A percentile compares a stretch with the other conserved stretches of the same genome.
phyloP scores from a whole-genome alignment of 2,888 invertebrate species.

The Drosophila kambysellisi region DNA sequence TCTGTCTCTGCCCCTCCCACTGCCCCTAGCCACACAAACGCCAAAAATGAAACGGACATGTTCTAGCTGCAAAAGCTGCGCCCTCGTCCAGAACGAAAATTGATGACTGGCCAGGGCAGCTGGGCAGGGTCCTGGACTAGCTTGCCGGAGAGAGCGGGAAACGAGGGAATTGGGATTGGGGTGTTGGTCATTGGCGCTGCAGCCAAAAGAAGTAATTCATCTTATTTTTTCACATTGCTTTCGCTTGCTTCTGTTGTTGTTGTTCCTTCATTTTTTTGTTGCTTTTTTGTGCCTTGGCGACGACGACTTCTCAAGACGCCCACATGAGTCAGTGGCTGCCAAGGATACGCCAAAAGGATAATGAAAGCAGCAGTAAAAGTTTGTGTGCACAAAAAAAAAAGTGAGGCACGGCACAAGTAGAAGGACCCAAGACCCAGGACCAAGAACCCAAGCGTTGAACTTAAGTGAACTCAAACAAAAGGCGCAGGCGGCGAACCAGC shows the following conservation, averaged over 20 bases:
- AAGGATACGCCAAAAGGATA: conserved; percentile 80
- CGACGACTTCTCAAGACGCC: conserved; percentile 73
- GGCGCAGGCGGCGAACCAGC: conserved; percentile 62
- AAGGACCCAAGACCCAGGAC: conserved; percentile 41
- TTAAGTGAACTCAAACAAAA: conserved; percentile 82
- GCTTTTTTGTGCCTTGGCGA: conserved; percentile 52
- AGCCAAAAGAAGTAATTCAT: conserved; percentile 82
- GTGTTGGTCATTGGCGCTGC: conserved; percentile 78
- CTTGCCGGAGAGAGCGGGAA: conserved; percentile 3
- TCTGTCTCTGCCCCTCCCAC: too few species aligned
- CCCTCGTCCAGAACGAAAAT: conserved; percentile 73
- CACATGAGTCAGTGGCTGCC: conserved; percentile 75
- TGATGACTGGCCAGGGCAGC: conserved; percentile 70
- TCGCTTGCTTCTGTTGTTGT: conserved; percentile 29
- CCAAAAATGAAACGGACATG: conserved; percentile 54
- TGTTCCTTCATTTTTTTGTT: not conserved
- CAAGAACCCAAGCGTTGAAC: conserved; percentile 77
- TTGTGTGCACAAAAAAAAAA: conserved; percentile 44
- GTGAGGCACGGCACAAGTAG: conserved; percentile 37
- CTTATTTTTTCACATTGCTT: conserved; percentile 72
- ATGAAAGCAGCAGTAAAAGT: conserved; percentile 76
- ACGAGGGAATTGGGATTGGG: conserved; percentile 26
- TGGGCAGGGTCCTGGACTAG: conserved; percentile 46
- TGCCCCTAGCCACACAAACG: not conserved
- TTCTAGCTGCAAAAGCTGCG: conserved; percentile 51